These are phyloP conservation scores for Drosophila neocordata DNA, from an alignment of 1,140 invertebrate genomes.

Conservation along the genomic window DNA sequence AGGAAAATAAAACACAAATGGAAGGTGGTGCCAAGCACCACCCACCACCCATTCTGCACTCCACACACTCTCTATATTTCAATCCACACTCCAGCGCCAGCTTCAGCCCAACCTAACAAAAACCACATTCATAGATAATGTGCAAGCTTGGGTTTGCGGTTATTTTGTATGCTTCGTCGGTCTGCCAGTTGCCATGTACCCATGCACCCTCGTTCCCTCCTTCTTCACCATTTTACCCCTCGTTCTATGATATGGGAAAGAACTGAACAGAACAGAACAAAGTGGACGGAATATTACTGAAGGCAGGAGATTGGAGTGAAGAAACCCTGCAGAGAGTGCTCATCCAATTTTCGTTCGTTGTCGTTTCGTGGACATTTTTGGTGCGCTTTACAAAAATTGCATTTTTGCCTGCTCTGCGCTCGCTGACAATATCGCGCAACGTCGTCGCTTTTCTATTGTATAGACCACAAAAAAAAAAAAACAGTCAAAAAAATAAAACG, in stretches of 20 bases:
- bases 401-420: slow-evolving; percentile 45
- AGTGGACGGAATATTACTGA: slow-evolving; percentile 13
- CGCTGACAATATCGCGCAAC: slow-evolving; percentile 73
- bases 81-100: slow-evolving; percentile 8
- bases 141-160: slow-evolving; percentile 74
- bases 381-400: slow-evolving; percentile 74
- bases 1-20: slow-evolving; percentile 7
- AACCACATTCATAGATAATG: slow-evolving; percentile 78
- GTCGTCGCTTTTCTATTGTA: slow-evolving; percentile 72
- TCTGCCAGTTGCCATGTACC: slow-evolving; percentile 65
- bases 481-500: slow-evolving; percentile 9
- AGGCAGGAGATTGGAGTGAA: background rate
- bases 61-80: background rate
- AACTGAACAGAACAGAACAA: slow-evolving; percentile 5
- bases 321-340: slow-evolving; percentile 35
- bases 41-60: background rate
- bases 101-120: slow-evolving; percentile 38
- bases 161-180: slow-evolving; percentile 76
- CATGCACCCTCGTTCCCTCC: slow-evolving; percentile 24
- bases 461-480: slow-evolving; percentile 24
- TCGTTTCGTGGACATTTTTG: slow-evolving; percentile 65
- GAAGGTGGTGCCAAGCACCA: slow-evolving; percentile 3
- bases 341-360: slow-evolving; percentile 77
- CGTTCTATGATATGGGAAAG: slow-evolving; percentile 15
- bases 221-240: background rate